Conservation (phyloP, 2,888 invertebrate genomes). For the Nemoura dubitans region DNA sequence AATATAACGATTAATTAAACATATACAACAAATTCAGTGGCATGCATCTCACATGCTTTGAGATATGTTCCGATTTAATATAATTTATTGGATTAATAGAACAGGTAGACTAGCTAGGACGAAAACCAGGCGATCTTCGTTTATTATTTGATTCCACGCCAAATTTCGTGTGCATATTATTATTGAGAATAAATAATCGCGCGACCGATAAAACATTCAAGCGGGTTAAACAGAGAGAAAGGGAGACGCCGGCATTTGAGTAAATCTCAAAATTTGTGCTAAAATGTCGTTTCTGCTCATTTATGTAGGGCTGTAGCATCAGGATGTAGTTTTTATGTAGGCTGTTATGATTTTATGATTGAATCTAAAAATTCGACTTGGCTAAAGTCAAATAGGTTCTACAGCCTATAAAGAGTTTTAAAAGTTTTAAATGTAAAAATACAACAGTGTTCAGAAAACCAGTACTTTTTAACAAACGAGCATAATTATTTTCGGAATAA, state of each 20-base stretch:
- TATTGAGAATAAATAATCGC: slow-evolving; percentile 27
- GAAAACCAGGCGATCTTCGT: background rate
- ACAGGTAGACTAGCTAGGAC: slow-evolving; percentile 41
- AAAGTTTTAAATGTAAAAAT: background rate
- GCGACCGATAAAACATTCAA: slow-evolving; percentile 29
- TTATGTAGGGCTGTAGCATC: background rate
- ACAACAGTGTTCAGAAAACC: background rate
- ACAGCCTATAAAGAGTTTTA: background rate
- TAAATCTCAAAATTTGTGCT: background rate
- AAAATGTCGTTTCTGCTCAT: background rate
- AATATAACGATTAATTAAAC: slow-evolving; percentile 39
- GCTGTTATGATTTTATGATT: background rate
- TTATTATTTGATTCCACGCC: background rate
- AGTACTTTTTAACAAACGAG: background rate
- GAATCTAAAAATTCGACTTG: background rate
- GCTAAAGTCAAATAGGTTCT: background rate
- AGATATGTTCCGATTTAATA: slow-evolving; percentile 40
- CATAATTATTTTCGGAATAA: too few relatives aligned
- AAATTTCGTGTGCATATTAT: background rate
- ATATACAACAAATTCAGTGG: slow-evolving; percentile 36
- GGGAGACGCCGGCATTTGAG: background rate
- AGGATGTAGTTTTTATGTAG: background rate
- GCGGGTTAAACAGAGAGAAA: background rate
- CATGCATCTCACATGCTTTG: slow-evolving; percentile 35
- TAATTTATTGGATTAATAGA: slow-evolving; percentile 20